Percentiles rank a stretch among this genome's conserved stretches.
These are phyloP conservation scores for Gnathonemus echidnorhynchus DNA, from an alignment of 2,113 vertebrate genomes.

Conservation along the genomic window DNA sequence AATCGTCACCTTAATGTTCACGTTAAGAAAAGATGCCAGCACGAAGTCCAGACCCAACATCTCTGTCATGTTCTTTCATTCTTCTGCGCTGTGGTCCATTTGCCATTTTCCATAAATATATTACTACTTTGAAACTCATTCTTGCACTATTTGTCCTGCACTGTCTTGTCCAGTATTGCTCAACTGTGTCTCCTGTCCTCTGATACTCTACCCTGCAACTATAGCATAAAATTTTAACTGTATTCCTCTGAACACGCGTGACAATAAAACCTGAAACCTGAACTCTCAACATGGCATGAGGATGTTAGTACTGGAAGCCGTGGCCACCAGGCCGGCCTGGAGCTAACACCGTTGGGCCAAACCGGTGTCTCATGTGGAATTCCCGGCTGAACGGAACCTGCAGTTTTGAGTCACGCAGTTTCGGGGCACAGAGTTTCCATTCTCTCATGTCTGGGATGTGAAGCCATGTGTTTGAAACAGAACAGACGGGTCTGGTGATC, in stretches of 20 bases:
- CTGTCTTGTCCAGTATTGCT: not conserved
- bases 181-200: not conserved
- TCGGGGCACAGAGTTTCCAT: slow-evolving; percentile 16
- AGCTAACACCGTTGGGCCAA: not conserved
- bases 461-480: slow-evolving; percentile 4
- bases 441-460: not conserved
- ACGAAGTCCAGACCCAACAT: not conserved
- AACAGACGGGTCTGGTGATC: slow-evolving; percentile 9
- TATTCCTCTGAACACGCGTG: not conserved
- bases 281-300: not conserved
- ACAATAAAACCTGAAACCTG: not conserved
- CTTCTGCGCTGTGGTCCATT: not conserved
- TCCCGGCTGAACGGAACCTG: not conserved
- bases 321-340: too few species aligned
- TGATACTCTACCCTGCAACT: not conserved
- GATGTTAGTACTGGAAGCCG: not conserved
- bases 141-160: not conserved
- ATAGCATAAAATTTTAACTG: not conserved
- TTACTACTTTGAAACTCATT: not conserved
- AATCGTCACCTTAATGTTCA: not conserved
- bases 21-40: not conserved
- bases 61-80: not conserved
- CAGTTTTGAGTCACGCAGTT: slow-evolving; percentile 5
- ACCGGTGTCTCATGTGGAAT: not conserved
- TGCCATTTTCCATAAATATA: not conserved